A percentile compares a stretch with the other conserved stretches of the same genome.
Evolutionary conservation across 2,888 invertebrate genomes (phyloP).

Genomic region (Nasonia oneida): DNA sequence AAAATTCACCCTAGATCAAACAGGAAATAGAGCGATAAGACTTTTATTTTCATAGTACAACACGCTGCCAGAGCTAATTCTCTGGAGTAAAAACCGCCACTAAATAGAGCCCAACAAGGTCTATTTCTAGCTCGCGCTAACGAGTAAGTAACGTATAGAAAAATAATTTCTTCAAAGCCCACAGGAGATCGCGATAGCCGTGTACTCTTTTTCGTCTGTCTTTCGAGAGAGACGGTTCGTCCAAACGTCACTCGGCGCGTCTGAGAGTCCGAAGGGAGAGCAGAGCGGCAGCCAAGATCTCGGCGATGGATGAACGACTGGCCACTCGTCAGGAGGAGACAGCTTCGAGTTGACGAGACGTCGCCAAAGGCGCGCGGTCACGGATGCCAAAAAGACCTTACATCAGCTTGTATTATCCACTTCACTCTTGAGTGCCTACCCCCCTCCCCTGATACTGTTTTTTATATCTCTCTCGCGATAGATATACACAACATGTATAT

Average conservation of each 20-base stretch:
- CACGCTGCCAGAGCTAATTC: neutral
- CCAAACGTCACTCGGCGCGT: conserved; percentile 51
- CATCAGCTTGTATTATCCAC: conserved; percentile 50
- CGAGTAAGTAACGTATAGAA: neutral
- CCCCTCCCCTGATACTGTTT: neutral
- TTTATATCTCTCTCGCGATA: neutral
- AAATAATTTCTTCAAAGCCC: conserved; percentile 35
- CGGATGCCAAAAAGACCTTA: conserved; percentile 69
- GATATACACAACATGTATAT: neutral
- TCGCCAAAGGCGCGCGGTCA: conserved; percentile 73
- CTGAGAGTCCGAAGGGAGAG: conserved; percentile 67
- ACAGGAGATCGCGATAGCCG: neutral
- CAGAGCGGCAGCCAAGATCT: conserved; percentile 65
- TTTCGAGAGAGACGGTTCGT: neutral
- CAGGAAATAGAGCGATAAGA: neutral
- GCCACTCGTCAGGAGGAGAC: conserved; percentile 73
- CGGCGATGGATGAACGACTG: conserved; percentile 74
- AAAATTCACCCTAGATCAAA: neutral
- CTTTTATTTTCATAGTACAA: neutral
- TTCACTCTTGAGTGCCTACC: conserved; percentile 37
- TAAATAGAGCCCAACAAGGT: neutral
- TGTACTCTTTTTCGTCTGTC: conserved; percentile 6
- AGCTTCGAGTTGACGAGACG: conserved; percentile 74
- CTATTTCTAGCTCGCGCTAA: conserved; percentile 40
- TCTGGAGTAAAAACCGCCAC: neutral